A percentile compares a stretch with the other conserved stretches of the same genome.
These are phyloP conservation scores for Drosophila orosa DNA, from an alignment of 1,140 invertebrate genomes.

Conservation along the genomic window DNA sequence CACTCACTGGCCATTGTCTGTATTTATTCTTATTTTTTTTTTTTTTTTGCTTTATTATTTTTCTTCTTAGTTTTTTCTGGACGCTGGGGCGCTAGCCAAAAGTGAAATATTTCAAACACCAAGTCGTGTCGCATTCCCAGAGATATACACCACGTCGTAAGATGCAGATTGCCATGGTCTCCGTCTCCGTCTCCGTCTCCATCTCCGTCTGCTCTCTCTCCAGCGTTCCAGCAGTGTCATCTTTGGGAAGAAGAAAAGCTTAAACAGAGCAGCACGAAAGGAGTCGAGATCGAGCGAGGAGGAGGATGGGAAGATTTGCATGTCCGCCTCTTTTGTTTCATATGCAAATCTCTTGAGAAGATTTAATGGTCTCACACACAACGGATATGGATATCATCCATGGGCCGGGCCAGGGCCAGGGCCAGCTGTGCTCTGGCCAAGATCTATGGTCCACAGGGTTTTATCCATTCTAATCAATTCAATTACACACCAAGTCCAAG, in stretches of 20 bases:
- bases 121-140: constrained; percentile 47
- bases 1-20: constrained; percentile 61
- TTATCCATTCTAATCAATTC: constrained; percentile 41
- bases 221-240: constrained; percentile 63
- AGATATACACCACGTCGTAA: constrained; percentile 21
- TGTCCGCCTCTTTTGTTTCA: constrained; percentile 43
- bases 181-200: too few relatives aligned
- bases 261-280: constrained; percentile 65
- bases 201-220: too few relatives aligned
- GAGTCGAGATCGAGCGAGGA: not conserved
- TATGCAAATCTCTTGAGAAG: constrained; percentile 46
- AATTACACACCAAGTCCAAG: constrained; percentile 31
- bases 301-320: constrained; percentile 38
- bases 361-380: constrained; percentile 41
- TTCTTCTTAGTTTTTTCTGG: not conserved
- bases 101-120: constrained; percentile 80
- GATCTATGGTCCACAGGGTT: constrained; percentile 12
- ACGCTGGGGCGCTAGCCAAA: constrained; percentile 59
- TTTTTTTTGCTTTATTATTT: constrained; percentile 8
- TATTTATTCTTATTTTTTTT: constrained; percentile 10
- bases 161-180: constrained; percentile 29
- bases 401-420: constrained; percentile 14
- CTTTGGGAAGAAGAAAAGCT: constrained; percentile 44
- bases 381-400: constrained; percentile 49
- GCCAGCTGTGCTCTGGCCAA: constrained; percentile 19